Base-by-base conservation (phyloP, 1,140 invertebrate genomes). In the Ceratitis capitata region DNA sequence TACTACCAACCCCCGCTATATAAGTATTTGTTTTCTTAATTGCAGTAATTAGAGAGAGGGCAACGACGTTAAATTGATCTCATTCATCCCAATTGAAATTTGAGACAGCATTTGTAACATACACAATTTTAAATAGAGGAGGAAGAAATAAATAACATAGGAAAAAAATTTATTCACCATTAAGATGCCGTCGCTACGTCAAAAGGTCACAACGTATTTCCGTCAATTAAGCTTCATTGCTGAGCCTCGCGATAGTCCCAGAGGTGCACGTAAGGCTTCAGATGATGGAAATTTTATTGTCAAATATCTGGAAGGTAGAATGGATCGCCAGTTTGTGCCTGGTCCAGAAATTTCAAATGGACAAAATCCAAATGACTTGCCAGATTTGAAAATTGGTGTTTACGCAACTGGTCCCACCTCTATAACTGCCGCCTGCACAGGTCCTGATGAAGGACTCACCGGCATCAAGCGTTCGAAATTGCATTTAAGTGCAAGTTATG, bases 391-490 rank as follows among this genome's bases (percentile, higher is more conserved):
- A 69, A 88, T 95, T 23, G 93, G 92, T 2, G 84, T 91, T 87
- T 93, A 95, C 91, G 91, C 92, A 49, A 92, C 92, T 78, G 93
- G 94, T 86, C 88, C 93, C 82, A 90, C 92, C 14, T 91, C 91
- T 51, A 93, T 96, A 53, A 92, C 94, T 42, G 94, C 95, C 23
- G 94, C 96, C 49, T 94, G 94, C 87, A 96, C 96, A 7, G 96
- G 96, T 3, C 96, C 96, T 1, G 94, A 96, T 86, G 95, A 95
- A 82, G 96, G 96, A 7, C 93, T 96, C 14, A 96, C 95, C 1
- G 94, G 95, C 19, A 95, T 97, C 7, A 95, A 95, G 91, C 90
- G 94, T 39, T 93, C 93, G 86, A 94, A 95, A 88, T 93, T 94
- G 85, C 95, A 95, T 91, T 92, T 95, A 74, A 95, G 94, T 86